These are phyloP conservation scores for Neoscelio sp. DNA, from an alignment of 2,888 invertebrate species.

Conservation along the genomic window DNA sequence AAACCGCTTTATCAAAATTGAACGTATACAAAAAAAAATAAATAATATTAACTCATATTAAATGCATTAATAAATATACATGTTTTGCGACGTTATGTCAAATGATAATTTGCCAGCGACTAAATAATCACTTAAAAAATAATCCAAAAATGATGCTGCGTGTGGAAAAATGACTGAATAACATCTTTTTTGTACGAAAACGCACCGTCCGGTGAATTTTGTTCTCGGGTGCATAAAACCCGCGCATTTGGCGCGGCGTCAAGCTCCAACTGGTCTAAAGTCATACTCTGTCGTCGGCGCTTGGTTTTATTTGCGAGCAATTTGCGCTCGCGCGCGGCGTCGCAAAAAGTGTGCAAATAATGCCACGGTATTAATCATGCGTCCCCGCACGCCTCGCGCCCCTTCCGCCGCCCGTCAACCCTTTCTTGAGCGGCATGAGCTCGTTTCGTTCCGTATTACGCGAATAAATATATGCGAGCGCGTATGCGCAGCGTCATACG, in stretches of 20 bases:
- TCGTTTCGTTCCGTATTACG: conserved; percentile 69
- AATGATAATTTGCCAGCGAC: too few species aligned
- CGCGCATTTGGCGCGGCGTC: conserved; percentile 32
- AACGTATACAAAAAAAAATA: too few species aligned
- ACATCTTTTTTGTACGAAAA: too few species aligned
- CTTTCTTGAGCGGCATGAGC: conserved; percentile 59
- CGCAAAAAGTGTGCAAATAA: conserved; percentile 80
- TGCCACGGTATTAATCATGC: conserved; percentile 81
- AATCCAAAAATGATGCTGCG: too few species aligned
- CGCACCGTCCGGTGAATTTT: too few species aligned
- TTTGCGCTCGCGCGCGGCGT: conserved; percentile 76
- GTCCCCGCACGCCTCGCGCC: conserved; percentile 63
- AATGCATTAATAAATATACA: too few species aligned
- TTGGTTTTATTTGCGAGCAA: conserved; percentile 79
- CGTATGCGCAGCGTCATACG: conserved; percentile 69
- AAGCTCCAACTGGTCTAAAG: conserved; percentile 35
- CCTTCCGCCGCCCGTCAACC: conserved; percentile 61
- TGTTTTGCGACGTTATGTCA: too few species aligned
- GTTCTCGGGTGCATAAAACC: too few species aligned
- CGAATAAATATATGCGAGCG: conserved; percentile 71
- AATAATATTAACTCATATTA: too few species aligned
- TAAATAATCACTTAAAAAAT: too few species aligned
- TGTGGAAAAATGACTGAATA: too few species aligned
- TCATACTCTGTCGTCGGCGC: conserved; percentile 30
- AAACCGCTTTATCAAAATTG: too few species aligned